Evolutionary conservation across 37 sponge, comb jelly and placozoan species (phyloP).

Genomic region (Corticium candelabrum): DNA sequence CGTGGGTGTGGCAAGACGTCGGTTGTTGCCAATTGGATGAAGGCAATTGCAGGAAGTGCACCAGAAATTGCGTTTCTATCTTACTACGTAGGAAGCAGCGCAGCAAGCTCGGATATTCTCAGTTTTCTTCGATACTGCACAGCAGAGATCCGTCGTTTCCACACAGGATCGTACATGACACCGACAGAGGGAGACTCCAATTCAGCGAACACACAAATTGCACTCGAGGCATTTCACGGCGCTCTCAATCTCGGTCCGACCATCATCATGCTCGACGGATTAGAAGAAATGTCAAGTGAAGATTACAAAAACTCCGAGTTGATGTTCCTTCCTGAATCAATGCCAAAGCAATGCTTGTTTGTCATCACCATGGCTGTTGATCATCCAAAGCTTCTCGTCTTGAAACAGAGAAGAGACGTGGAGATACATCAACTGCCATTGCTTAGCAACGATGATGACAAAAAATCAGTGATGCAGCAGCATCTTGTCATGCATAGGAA

Average conservation of each 20-base stretch:
- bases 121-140: background rate
- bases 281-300: constrained; percentile 1
- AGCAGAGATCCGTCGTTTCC: background rate
- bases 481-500: background rate
- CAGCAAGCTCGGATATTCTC: background rate
- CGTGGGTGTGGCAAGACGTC: constrained; percentile 2
- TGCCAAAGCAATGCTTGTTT: background rate
- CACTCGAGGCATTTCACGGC: background rate
- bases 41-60: background rate
- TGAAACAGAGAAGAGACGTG: background rate
- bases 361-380: background rate
- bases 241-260: background rate
- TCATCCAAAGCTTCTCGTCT: background rate
- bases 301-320: background rate
- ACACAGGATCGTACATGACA: background rate
- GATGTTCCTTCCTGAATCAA: background rate
- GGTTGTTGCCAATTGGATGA: background rate
- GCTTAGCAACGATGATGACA: background rate
- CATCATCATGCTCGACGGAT: background rate
- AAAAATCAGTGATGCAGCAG: background rate
- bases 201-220: background rate
- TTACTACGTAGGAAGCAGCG: constrained; percentile 1
- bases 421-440: background rate
- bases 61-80: background rate
- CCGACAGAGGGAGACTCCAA: background rate